A percentile compares a stretch with the other conserved stretches of the same genome.
Evolutionary conservation across 2,888 invertebrate genomes (phyloP).

Genomic region (Mylabris sibirica): DNA sequence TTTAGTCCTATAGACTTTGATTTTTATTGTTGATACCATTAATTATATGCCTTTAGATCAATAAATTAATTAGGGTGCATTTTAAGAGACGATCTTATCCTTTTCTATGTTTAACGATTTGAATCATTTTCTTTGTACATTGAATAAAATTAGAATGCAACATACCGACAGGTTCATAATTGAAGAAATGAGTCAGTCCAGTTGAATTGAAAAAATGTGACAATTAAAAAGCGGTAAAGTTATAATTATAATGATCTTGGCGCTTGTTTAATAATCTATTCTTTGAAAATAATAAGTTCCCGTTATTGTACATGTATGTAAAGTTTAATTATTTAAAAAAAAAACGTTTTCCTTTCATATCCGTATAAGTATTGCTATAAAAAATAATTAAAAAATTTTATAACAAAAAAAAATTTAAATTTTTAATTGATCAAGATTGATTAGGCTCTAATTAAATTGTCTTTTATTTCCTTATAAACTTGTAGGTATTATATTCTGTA

Average conservation of each 20-base stretch:
- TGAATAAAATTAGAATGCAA: too few relatives aligned
- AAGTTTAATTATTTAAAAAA: neutral
- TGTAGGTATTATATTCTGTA: neutral
- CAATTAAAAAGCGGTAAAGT: neutral
- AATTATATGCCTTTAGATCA: too few relatives aligned
- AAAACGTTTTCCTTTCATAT: neutral
- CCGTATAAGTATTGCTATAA: neutral
- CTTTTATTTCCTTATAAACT: neutral
- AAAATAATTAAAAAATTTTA: neutral
- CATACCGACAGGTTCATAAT: neutral
- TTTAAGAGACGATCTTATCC: too few relatives aligned
- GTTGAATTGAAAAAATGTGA: neutral
- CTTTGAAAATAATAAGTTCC: neutral
- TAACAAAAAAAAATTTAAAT: neutral
- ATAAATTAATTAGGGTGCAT: too few relatives aligned
- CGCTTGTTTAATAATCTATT: neutral
- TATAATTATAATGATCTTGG: neutral
- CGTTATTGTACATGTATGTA: neutral
- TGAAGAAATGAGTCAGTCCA: neutral
- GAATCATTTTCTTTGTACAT: too few relatives aligned
- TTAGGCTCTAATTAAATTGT: neutral
- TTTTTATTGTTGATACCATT: too few relatives aligned
- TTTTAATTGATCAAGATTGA: neutral
- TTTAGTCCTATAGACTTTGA: too few relatives aligned
- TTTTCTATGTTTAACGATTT: too few relatives aligned